Evolutionary conservation across 2,113 vertebrate species (phyloP).

Genomic region (Sinocyclocheilus maitianheensis): DNA sequence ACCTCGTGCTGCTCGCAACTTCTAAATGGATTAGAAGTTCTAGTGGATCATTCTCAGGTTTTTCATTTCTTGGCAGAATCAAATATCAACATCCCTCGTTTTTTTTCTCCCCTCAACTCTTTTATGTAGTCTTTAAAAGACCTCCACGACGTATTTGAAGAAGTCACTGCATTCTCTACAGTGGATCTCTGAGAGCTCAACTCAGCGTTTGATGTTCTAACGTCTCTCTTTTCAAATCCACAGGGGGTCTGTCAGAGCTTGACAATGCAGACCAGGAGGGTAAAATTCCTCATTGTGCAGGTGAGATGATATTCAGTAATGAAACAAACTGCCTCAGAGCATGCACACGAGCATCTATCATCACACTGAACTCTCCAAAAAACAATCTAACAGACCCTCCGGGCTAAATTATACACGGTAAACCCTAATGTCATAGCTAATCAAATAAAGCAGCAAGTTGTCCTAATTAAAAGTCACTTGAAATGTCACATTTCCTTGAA

Average conservation of each 20-base stretch:
- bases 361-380: slow-evolving; percentile 22
- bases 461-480: background rate
- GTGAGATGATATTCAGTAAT: slow-evolving; percentile 48
- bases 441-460: background rate
- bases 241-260: slow-evolving; percentile 49
- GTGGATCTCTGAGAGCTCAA: slow-evolving; percentile 25
- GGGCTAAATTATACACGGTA: background rate
- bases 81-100: slow-evolving; percentile 4
- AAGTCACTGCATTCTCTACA: slow-evolving; percentile 45
- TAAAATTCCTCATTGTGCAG: slow-evolving; percentile 48
- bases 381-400: slow-evolving; percentile 26
- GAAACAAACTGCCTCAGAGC: slow-evolving; percentile 24
- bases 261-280: slow-evolving; percentile 56
- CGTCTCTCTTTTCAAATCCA: slow-evolving; percentile 49
- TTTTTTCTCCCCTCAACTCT: background rate
- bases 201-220: slow-evolving; percentile 44
- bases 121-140: slow-evolving; percentile 34
- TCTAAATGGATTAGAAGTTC: slow-evolving; percentile 27
- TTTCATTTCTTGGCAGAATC: background rate
- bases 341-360: slow-evolving; percentile 3
- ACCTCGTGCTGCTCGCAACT: background rate
- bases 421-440: background rate
- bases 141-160: slow-evolving; percentile 39
- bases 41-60: slow-evolving; percentile 14
- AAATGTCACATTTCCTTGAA: slow-evolving; percentile 3